Percentiles rank a stretch among this genome's conserved stretches.
phyloP scores from a whole-genome alignment of 1,140 invertebrate genomes.

The Meteorus sp. region DNA sequence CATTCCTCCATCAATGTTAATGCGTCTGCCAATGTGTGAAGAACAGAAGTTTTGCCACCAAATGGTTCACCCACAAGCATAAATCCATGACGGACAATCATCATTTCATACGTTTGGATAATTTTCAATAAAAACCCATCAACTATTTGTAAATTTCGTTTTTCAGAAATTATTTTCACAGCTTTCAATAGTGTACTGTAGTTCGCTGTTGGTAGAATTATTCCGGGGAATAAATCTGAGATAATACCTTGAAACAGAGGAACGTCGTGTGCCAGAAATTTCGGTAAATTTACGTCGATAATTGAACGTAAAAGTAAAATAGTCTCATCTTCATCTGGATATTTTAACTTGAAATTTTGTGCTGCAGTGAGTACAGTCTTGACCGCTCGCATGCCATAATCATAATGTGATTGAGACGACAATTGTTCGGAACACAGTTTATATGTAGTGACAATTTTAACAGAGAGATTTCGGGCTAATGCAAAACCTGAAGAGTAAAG shows the following conservation, averaged over 20 bases:
- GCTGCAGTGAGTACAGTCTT: slow-evolving; percentile 84
- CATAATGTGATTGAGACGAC: slow-evolving; percentile 85
- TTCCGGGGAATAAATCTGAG: slow-evolving; percentile 86
- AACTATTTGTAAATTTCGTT: slow-evolving; percentile 74
- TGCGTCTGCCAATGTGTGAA: slow-evolving; percentile 70
- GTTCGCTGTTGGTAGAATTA: slow-evolving; percentile 72
- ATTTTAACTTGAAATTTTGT: slow-evolving; percentile 82
- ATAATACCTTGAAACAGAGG: slow-evolving; percentile 91
- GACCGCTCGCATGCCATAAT: slow-evolving; percentile 86
- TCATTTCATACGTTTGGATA: slow-evolving; percentile 81
- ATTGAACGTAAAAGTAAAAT: slow-evolving; percentile 80
- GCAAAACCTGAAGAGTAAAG: slow-evolving; percentile 88
- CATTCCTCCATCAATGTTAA: slow-evolving; percentile 69
- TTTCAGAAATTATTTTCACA: slow-evolving; percentile 57
- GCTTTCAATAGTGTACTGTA: slow-evolving; percentile 69
- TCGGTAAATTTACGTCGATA: slow-evolving; percentile 90
- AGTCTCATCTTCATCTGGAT: slow-evolving; percentile 79
- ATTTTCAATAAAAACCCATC: slow-evolving; percentile 73
- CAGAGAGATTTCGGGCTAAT: slow-evolving; percentile 76
- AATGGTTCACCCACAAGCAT: slow-evolving; percentile 81
- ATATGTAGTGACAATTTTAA: slow-evolving; percentile 89
- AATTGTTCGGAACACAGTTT: slow-evolving; percentile 87
- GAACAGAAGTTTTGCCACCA: slow-evolving; percentile 69
- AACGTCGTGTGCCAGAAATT: slow-evolving; percentile 87
- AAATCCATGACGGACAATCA: slow-evolving; percentile 83